These are phyloP conservation scores for Mus minutoides DNA, from an alignment of 2,797 vertebrate genomes.

Conservation along the genomic window DNA sequence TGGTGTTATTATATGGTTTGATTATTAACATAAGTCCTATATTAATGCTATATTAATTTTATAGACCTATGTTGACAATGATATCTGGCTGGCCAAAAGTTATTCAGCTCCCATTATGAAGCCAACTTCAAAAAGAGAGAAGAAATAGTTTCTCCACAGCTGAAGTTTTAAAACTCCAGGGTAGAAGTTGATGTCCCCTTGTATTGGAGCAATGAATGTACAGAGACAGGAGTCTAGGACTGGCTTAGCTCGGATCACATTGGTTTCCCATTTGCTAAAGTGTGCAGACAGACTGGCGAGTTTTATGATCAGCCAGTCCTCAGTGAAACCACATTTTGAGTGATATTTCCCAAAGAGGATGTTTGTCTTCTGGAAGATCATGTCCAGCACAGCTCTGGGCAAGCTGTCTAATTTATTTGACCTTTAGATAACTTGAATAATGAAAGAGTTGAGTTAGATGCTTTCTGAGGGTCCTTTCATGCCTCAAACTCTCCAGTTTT, in stretches of 20 bases:
- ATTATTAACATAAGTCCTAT: background rate
- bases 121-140: background rate
- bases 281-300: background rate
- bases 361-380: background rate
- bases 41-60: background rate
- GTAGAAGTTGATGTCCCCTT: background rate
- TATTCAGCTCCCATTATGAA: background rate
- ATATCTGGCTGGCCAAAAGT: background rate
- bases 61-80: background rate
- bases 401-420: conserved; percentile 54
- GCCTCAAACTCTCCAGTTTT: background rate
- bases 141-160: background rate
- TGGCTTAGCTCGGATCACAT: background rate
- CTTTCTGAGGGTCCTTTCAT: conserved; percentile 25
- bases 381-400: background rate
- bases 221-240: background rate
- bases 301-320: background rate
- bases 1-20: background rate
- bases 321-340: conserved; percentile 11
- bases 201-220: background rate
- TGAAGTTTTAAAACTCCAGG: conserved; percentile 1
- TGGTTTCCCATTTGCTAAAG: background rate
- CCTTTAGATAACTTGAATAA: background rate
- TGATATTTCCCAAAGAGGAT: conserved; percentile 31
- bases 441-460: background rate